Base-by-base conservation (phyloP, 2,113 vertebrate genomes). In the Syngnathus scovelli region DNA sequence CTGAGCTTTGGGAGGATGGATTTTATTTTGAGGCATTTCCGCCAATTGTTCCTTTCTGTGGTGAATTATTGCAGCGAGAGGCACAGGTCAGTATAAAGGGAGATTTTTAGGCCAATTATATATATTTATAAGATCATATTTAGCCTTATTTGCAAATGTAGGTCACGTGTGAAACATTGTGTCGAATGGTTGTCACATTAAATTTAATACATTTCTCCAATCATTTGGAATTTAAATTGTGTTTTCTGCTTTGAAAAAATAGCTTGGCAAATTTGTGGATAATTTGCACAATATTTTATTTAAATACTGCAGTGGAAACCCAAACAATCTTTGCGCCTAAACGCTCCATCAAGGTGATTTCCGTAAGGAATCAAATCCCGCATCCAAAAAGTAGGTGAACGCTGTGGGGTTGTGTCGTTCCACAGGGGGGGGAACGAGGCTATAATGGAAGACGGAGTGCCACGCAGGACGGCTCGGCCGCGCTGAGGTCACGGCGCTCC, bases 11-110 rank as follows among this genome's bases (percentile, higher is more conserved):
- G 80, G 92, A 96, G 93, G 94, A 99, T 98, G 95, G 95, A 95
- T 96, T 96, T 95, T 96, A 96, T 97, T 96, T 95, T 96, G 94
- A 98, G 95, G 95, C 98, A 98, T 96, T 98, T 99, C 95, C 94
- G 93, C 88, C 93, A 91, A 98, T 98, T 99, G 95, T 98, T 98
- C 94, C 91, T 95, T 93, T 94, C 90, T 91, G 91, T 87, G 90
- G 92, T 95, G 94, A 95, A 92, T 95, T 96, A 96, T 93, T 90
- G 92, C 90, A 88, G 84, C 79, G 89, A 76, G 89, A 93, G 92
- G 89, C 93, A 94, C 93, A 94, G 94, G 94, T 96, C 93, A 95
- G 92, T 90, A 72, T 81, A 86, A 90, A 83, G 87, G 89, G 64
- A 85, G 86, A 21, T 62, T 69, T 66, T 78, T 70, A 37, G 38